Base-by-base conservation (phyloP, 2,888 invertebrate genomes). In the Glyphotaelius pellucidus region DNA sequence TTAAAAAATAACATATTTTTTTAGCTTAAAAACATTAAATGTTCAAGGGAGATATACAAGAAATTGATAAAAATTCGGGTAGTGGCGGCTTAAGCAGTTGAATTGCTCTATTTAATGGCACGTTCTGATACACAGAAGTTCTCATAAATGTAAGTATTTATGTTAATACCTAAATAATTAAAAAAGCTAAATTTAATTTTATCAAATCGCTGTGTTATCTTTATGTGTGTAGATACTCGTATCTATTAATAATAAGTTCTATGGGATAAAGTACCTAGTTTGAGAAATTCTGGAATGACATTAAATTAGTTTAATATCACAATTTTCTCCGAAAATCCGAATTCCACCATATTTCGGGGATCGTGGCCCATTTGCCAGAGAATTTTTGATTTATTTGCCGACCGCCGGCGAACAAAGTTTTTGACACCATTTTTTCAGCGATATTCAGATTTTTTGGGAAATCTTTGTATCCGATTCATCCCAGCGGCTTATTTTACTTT, bases 361-460 rank as follows among this genome's bases (percentile, higher is more conserved):
- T 38, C 52, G 91, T 83, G 83, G 11, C 89, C 91, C 38, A 91
- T 91, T 88, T 91, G 42, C 91, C 91, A 85, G 91, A 89, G 91
- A 89, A 89, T 87, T 88, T 89, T 83, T 91, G 91, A 91, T 91
- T 90, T 90, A 90, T 90, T 67, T 67, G 52, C 84, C 52, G 90
- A 90, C 90, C 90, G 84, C 90, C 90, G 35, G 84, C 52, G 80
- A 90, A 81, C 90, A 42, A 80, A 30, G 47, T 90, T 90, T 89
- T 90, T 90, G 90, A 90, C 90, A 90, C 32, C 25, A 79, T 89
- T 89, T 89, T 89, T 89, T 89, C 31, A 12, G n/a, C 7, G 35
- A 79, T 67, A 88, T 86, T 47, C 30, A 42, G 86, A 86, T 47
- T 86, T 15, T 35, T 30, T 86, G 38, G 86, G 31, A 86, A 86